phyloP scores from a whole-genome alignment of 2,797 vertebrate species.

The Sebastes reedi region DNA sequence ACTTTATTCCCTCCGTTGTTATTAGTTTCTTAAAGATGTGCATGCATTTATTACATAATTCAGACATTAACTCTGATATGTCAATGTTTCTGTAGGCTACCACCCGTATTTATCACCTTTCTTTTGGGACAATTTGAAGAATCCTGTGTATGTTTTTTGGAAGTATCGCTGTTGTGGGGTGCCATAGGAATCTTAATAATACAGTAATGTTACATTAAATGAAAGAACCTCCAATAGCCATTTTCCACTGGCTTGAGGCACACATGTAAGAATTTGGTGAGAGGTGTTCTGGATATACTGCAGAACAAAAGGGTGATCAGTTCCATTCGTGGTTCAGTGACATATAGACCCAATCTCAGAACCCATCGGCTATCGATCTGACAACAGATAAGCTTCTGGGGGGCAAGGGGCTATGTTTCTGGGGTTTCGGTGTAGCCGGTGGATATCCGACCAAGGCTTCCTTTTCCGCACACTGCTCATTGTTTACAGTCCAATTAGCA shows the following conservation, averaged over 20 bases:
- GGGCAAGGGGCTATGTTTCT: no score
- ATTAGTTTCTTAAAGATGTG: not conserved
- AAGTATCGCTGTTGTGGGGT: not conserved
- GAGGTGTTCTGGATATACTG: not conserved
- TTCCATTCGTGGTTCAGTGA: not conserved
- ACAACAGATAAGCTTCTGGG: no score
- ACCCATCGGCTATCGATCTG: no score
- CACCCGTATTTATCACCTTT: not conserved
- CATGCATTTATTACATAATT: not conserved
- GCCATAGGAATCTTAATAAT: not conserved
- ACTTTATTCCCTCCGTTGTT: not conserved
- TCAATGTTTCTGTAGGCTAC: not conserved
- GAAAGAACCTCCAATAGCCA: not conserved
- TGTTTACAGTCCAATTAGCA: no score
- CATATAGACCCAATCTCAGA: not conserved
- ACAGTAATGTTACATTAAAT: not conserved
- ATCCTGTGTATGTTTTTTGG: not conserved
- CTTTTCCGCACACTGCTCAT: no score
- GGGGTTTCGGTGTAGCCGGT: no score
- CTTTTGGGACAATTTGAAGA: not conserved
- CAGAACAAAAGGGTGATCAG: not conserved
- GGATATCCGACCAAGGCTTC: no score
- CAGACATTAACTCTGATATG: not conserved
- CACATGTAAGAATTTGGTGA: not conserved
- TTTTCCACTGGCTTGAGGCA: not conserved